Base-by-base conservation (phyloP, 2,888 invertebrate species). In the Napeogenes inachia region DNA sequence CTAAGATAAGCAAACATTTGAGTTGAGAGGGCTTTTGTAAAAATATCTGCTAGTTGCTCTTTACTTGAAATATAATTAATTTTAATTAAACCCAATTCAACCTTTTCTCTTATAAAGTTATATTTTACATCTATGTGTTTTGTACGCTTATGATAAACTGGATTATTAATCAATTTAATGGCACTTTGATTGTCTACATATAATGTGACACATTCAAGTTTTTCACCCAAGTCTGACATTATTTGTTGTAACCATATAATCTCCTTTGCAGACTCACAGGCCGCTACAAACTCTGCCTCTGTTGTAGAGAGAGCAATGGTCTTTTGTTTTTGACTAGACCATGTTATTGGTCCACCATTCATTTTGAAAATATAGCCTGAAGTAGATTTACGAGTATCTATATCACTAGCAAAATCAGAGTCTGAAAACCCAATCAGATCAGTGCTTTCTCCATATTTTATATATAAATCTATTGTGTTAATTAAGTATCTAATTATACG, bases 261-360 rank as follows among this genome's bases (percentile, higher is more conserved):
- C 45, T 71, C 60, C 57, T 70, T 70, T 4, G 68, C 61, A 57
- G 66, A 32, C 21, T 70, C 69, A 67, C 69, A 47, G 13, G 70
- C 71, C 46, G 71, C 72, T 53, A 70, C 57, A 61, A 59, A 71
- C 42, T 71, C 68, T 8, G 70, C 55, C 12, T 71, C 70, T 8
- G 68, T 71, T 6, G 69, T 70, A 3, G 72, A 72, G 12, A 71
- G 61, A 38, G 70, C 68, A 53, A 65, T 55, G 45, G 63, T 67
- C 42, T 56, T 61, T 59, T 73, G 74, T 60, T 72, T 73, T 32
- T 64, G 65, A 35, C 69, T 71, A 10, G 54, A 59, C 70, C 71
- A 72, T 47, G 72, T 63, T 2, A 74, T 54, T n/a, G 71, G 70
- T n/a, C 72, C 72, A 0, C 71, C 70, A 69, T 73, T 74, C 61